Conservation (phyloP, 2,113 vertebrate genomes). For the Anas platyrhynchos region DNA sequence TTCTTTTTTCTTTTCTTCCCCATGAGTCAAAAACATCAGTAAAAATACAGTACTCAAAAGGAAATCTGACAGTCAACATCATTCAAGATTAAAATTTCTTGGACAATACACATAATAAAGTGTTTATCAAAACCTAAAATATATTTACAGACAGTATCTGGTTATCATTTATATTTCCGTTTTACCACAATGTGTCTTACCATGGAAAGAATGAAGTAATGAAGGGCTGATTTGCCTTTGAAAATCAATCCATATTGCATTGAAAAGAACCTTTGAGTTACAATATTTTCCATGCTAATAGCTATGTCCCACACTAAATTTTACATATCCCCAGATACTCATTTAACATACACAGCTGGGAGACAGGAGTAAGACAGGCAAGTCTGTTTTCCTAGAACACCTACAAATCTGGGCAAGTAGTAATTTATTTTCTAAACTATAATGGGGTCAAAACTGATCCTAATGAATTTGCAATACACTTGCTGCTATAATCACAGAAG, state of each 20-base stretch:
- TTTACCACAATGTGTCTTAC: neutral
- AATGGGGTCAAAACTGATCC: conserved; percentile 44
- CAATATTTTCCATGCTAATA: conserved; percentile 42
- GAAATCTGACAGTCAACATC: neutral
- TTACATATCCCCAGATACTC: conserved; percentile 53
- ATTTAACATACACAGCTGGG: conserved; percentile 65
- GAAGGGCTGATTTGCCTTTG: conserved; percentile 7
- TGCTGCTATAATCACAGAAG: conserved; percentile 53
- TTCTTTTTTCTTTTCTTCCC: neutral
- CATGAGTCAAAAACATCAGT: neutral
- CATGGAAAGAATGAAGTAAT: neutral
- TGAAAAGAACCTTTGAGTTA: neutral
- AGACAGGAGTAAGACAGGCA: conserved; percentile 27
- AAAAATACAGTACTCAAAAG: neutral
- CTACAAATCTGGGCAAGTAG: conserved; percentile 41
- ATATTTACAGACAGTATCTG: conserved; percentile 3
- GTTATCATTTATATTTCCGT: neutral
- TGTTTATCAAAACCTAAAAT: neutral
- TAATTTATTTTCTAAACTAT: conserved; percentile 64
- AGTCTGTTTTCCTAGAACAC: conserved; percentile 52
- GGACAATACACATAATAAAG: neutral
- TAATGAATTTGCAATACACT: conserved; percentile 54
- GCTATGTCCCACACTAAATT: conserved; percentile 44
- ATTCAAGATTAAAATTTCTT: neutral
- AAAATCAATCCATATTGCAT: conserved; percentile 53